Evolutionary conservation across 2,888 invertebrate genomes (phyloP).

Genomic region (Drosophila differens): DNA sequence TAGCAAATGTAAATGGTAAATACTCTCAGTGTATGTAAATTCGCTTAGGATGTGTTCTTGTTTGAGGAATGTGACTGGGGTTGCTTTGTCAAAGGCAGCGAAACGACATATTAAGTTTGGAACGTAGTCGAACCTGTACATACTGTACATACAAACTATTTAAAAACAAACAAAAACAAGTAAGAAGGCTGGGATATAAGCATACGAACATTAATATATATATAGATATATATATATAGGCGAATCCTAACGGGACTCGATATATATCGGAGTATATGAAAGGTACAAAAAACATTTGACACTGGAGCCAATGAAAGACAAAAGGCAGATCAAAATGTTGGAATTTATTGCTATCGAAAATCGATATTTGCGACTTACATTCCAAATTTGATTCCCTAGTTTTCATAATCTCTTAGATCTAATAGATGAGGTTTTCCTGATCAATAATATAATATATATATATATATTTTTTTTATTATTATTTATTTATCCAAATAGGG

Average conservation of each 20-base stretch:
- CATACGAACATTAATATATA: too few species aligned
- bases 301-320: background rate
- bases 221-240: too few species aligned
- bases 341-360: too few species aligned
- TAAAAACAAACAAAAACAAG: background rate
- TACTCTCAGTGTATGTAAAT: background rate
- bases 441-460: too few species aligned
- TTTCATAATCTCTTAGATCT: background rate
- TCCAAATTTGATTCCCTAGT: background rate
- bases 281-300: background rate
- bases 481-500: too few species aligned
- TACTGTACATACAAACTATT: background rate
- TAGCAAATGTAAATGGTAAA: constrained; percentile 1
- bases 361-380: background rate
- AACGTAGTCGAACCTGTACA: too few species aligned
- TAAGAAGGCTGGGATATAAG: background rate
- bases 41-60: background rate
- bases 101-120: background rate
- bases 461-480: background rate
- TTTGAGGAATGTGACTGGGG: background rate
- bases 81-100: background rate
- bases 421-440: background rate
- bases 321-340: background rate
- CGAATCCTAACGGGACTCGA: too few species aligned
- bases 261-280: background rate